These are phyloP conservation scores for Ciconia nigra DNA, from an alignment of 2,797 vertebrate genomes.

Conservation along the genomic window DNA sequence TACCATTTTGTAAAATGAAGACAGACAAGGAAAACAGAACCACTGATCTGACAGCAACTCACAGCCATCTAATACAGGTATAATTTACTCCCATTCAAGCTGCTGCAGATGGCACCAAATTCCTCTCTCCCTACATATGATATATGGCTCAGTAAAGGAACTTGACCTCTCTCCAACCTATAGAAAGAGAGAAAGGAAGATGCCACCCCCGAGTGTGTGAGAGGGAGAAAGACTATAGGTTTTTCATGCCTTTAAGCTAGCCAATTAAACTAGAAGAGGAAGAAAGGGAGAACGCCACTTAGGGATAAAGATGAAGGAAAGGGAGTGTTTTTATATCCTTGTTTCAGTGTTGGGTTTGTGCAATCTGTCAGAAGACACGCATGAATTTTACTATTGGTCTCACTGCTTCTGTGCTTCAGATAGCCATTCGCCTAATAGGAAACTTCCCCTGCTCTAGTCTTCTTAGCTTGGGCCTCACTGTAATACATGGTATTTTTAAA, in stretches of 20 bases:
- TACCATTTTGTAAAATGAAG: conserved; percentile 4
- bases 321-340: neutral
- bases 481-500: neutral
- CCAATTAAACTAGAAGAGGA: neutral
- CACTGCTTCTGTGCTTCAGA: neutral
- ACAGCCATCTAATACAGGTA: neutral
- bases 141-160: neutral
- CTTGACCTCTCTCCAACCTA: neutral
- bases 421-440: neutral
- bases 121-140: neutral
- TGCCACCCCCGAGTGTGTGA: neutral
- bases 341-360: neutral
- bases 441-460: neutral
- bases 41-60: neutral
- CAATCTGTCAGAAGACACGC: neutral
- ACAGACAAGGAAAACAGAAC: neutral
- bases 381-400: neutral
- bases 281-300: neutral
- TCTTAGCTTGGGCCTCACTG: neutral
- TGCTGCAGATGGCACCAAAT: neutral
- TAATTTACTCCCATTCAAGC: neutral
- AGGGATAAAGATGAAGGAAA: neutral
- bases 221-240: neutral
- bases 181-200: neutral
- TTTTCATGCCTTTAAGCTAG: neutral